Evolutionary conservation across 2,888 invertebrate genomes (phyloP).

Genomic region (Ormyrus pomaceus): DNA sequence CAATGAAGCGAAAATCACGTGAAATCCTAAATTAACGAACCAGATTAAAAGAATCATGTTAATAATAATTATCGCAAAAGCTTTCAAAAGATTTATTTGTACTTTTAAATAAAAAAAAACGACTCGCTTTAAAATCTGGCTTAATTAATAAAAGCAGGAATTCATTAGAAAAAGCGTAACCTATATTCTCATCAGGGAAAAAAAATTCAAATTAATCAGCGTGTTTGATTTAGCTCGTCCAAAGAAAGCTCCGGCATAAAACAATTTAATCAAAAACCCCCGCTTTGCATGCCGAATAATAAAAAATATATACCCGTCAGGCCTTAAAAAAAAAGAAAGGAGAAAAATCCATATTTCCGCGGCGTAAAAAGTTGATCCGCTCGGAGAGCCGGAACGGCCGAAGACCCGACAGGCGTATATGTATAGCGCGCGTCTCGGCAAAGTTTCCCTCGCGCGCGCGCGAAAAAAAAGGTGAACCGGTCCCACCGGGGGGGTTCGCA

Average conservation of each 20-base stretch:
- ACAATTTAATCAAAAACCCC: constrained; percentile 20
- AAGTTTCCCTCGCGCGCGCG: constrained; percentile 23
- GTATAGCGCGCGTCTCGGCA: background rate
- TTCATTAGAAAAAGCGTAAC: no score
- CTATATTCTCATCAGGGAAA: background rate
- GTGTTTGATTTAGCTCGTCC: no score
- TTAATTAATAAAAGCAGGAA: no score
- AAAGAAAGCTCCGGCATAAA: background rate
- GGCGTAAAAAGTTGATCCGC: constrained; percentile 37
- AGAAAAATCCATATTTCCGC: constrained; percentile 20
- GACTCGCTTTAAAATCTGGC: no score
- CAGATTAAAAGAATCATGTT: no score
- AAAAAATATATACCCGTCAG: background rate
- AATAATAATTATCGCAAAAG: no score
- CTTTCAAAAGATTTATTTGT: no score
- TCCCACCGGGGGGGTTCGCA: constrained; percentile 21
- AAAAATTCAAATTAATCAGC: background rate
- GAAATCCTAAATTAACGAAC: no score
- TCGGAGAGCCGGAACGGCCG: background rate
- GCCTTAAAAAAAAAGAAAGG: background rate
- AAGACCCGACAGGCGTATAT: constrained; percentile 12
- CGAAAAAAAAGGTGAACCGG: constrained; percentile 13
- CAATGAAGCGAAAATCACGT: no score
- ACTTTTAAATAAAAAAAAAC: no score
- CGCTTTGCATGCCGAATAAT: constrained; percentile 7